A percentile compares a stretch with the other conserved stretches of the same genome.
Conservation (phyloP, 2,888 invertebrate species). For the Zaprionus bogoriensis region DNA sequence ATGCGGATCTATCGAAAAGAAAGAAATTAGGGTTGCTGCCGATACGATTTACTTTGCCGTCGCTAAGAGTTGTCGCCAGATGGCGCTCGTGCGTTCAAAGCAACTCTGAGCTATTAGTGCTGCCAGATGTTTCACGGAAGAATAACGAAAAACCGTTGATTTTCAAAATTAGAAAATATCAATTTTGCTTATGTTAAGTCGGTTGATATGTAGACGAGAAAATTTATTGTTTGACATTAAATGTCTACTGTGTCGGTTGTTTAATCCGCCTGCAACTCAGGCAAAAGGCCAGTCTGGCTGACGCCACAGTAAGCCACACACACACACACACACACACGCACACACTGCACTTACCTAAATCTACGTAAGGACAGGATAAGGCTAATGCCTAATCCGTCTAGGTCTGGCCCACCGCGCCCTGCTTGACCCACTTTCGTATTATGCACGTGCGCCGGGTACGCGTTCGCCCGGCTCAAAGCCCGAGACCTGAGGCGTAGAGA, state of each 20-base stretch:
- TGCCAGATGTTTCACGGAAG: slow-evolving; percentile 29
- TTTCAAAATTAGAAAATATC: not conserved
- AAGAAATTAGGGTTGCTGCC: slow-evolving; percentile 65
- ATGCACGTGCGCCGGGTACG: slow-evolving; percentile 26
- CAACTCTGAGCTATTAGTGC: slow-evolving; percentile 20
- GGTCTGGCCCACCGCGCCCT: slow-evolving; percentile 36
- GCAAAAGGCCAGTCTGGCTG: slow-evolving; percentile 54
- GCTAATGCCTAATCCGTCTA: slow-evolving; percentile 45
- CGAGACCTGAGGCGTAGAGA: slow-evolving; percentile 11
- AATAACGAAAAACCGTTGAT: not conserved
- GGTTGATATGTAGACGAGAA: too few relatives aligned
- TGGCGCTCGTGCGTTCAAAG: slow-evolving; percentile 7
- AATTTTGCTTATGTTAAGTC: too few relatives aligned
- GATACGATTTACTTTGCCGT: slow-evolving; percentile 16
- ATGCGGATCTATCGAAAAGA: slow-evolving; percentile 80
- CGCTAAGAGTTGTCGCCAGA: slow-evolving; percentile 7
- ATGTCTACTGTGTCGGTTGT: not conserved
- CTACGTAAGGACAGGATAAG: slow-evolving; percentile 54
- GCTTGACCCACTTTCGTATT: slow-evolving; percentile 42
- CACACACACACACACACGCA: too few relatives aligned
- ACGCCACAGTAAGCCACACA: slow-evolving; percentile 60
- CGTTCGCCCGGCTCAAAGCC: slow-evolving; percentile 12
- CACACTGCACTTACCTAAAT: slow-evolving; percentile 55
- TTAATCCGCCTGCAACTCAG: not conserved
- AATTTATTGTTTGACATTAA: not conserved